Conservation (phyloP, 1,140 invertebrate species). For the Hydropsyche tenuis region DNA sequence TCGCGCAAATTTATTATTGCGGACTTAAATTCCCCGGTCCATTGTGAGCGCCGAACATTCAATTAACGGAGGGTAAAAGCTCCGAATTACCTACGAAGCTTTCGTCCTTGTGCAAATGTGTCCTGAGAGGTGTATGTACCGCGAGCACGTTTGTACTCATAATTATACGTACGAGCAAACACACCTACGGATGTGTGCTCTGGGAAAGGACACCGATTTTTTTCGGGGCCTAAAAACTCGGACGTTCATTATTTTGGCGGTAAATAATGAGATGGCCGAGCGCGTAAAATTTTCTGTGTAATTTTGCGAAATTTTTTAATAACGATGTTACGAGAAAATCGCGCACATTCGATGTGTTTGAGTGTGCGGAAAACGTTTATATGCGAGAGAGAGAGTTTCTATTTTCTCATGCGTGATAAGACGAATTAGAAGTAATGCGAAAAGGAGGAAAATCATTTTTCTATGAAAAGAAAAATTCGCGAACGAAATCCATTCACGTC, state of each 20-base stretch:
- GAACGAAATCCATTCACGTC: too few relatives aligned
- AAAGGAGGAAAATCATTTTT: too few relatives aligned
- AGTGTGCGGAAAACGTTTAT: too few relatives aligned
- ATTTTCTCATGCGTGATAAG: too few relatives aligned
- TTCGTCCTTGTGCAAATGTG: slow-evolving; percentile 31
- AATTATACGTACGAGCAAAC: slow-evolving; percentile 6
- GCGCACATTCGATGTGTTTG: too few relatives aligned
- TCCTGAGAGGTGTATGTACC: slow-evolving; percentile 15
- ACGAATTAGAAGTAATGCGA: too few relatives aligned
- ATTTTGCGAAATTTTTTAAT: too few relatives aligned
- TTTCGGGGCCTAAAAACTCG: background rate
- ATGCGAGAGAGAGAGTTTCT: too few relatives aligned
- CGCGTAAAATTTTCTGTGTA: too few relatives aligned
- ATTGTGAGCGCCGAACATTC: slow-evolving; percentile 35
- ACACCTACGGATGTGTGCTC: background rate
- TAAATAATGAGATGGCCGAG: too few relatives aligned
- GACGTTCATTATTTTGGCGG: background rate
- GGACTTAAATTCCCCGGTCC: slow-evolving; percentile 29
- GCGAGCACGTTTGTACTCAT: background rate
- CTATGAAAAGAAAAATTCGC: too few relatives aligned
- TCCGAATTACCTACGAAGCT: slow-evolving; percentile 23
- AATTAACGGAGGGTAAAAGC: slow-evolving; percentile 31
- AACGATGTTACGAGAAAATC: too few relatives aligned
- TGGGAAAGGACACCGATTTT: background rate
- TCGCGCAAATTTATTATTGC: slow-evolving; percentile 32